A percentile compares a stretch with the other conserved stretches of the same genome.
Conservation (phyloP, 2,797 vertebrate species). For the Enoplosus armatus region DNA sequence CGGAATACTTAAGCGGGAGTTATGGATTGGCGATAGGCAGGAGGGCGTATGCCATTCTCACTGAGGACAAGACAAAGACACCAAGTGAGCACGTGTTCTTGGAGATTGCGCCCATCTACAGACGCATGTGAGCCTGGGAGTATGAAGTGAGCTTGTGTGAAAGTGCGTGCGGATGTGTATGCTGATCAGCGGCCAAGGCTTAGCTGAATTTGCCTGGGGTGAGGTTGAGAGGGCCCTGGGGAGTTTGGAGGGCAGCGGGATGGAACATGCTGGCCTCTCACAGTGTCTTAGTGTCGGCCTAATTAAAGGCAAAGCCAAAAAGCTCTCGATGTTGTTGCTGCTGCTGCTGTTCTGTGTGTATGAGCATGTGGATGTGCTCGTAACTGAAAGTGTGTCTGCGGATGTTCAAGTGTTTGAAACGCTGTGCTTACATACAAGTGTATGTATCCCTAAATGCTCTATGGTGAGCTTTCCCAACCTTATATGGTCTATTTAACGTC, state of each 20-base stretch:
- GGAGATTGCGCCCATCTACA: slow-evolving; percentile 38
- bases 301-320: slow-evolving; percentile 75
- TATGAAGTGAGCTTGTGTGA: slow-evolving; percentile 34
- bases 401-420: slow-evolving; percentile 11
- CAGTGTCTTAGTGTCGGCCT: slow-evolving; percentile 66
- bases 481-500: not conserved
- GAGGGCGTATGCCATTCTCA: slow-evolving; percentile 18
- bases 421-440: not conserved
- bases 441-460: not conserved
- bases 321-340: slow-evolving; percentile 51
- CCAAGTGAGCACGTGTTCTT: slow-evolving; percentile 14
- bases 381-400: not conserved
- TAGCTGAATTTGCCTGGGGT: slow-evolving; percentile 68
- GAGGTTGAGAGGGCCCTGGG: slow-evolving; percentile 63
- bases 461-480: not conserved
- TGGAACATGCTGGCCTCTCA: slow-evolving; percentile 73
- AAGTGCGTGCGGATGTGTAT: slow-evolving; percentile 49
- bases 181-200: slow-evolving; percentile 69
- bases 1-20: slow-evolving; percentile 49
- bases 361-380: slow-evolving; percentile 18
- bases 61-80: slow-evolving; percentile 50
- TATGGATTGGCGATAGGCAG: slow-evolving; percentile 57
- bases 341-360: slow-evolving; percentile 30
- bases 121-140: slow-evolving; percentile 22
- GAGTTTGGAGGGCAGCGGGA: slow-evolving; percentile 66